These are phyloP conservation scores for Percopsis omiscomaycus DNA, from an alignment of 2,797 vertebrate genomes.

Conservation along the genomic window DNA sequence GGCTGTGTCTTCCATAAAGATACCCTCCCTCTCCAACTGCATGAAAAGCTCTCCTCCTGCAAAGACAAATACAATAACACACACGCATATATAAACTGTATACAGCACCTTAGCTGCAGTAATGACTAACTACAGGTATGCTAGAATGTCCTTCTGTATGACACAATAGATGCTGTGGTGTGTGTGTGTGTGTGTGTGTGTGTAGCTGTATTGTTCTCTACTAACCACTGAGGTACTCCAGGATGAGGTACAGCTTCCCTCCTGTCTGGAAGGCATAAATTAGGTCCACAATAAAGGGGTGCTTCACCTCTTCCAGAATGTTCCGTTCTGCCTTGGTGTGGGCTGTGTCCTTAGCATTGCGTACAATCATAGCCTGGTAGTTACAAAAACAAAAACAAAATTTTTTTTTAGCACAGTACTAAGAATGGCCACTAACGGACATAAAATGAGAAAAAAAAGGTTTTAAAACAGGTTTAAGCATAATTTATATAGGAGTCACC, in stretches of 20 bases:
- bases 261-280: constrained; percentile 99
- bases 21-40: constrained; percentile 98
- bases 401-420: no score
- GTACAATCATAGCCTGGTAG: constrained; percentile 95
- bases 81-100: no score
- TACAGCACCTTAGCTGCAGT: no score
- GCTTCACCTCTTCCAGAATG: constrained; percentile 99
- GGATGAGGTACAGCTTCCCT: constrained; percentile 99
- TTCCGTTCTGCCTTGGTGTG: constrained; percentile 99
- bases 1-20: constrained; percentile 99
- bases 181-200: background rate
- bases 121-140: no score
- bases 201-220: constrained; percentile 35
- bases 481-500: no score
- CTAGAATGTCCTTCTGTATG: background rate
- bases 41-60: constrained; percentile 99
- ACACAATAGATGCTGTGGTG: background rate
- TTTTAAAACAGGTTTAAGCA: no score
- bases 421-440: background rate
- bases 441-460: no score
- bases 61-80: constrained; percentile 15
- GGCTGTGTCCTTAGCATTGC: constrained; percentile 98
- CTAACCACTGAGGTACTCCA: constrained; percentile 99
- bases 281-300: constrained; percentile 98
- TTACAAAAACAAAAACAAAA: background rate